Conservation (phyloP, 2,113 vertebrate species). For the Propithecus coquereli region DNA sequence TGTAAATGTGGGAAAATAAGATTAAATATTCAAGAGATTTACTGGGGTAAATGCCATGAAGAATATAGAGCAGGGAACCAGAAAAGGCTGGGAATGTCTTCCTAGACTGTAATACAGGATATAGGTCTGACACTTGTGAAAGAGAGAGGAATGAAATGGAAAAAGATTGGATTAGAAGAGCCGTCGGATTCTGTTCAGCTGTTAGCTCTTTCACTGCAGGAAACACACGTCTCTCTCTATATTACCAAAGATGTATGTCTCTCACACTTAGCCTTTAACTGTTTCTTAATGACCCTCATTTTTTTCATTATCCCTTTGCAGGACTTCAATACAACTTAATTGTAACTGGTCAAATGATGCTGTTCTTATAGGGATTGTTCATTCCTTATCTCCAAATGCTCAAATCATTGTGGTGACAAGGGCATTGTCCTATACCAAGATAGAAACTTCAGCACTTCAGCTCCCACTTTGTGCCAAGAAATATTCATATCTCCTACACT, state of each 20-base stretch:
- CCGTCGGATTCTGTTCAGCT: neutral
- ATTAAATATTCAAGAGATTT: neutral
- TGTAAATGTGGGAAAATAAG: neutral
- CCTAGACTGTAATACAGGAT: neutral
- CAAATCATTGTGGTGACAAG: neutral
- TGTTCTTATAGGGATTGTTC: neutral
- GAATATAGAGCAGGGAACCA: neutral
- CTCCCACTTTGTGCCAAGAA: neutral
- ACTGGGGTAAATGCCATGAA: neutral
- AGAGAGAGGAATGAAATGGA: neutral
- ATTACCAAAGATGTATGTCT: neutral
- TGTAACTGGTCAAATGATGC: neutral
- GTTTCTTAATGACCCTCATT: neutral
- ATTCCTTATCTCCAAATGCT: neutral
- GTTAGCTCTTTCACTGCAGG: neutral
- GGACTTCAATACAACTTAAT: neutral
- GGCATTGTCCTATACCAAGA: neutral
- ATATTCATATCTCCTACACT: neutral
- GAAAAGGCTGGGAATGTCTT: neutral
- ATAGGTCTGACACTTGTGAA: neutral
- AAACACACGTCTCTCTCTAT: neutral
- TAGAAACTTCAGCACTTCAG: neutral
- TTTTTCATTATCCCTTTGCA: neutral
- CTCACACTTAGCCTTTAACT: neutral
- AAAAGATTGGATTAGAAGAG: neutral